Evolutionary conservation across 1,140 invertebrate species (phyloP), one percentile per base, ranked within the genome.

Genomic region (Heliconius congener): DNA sequence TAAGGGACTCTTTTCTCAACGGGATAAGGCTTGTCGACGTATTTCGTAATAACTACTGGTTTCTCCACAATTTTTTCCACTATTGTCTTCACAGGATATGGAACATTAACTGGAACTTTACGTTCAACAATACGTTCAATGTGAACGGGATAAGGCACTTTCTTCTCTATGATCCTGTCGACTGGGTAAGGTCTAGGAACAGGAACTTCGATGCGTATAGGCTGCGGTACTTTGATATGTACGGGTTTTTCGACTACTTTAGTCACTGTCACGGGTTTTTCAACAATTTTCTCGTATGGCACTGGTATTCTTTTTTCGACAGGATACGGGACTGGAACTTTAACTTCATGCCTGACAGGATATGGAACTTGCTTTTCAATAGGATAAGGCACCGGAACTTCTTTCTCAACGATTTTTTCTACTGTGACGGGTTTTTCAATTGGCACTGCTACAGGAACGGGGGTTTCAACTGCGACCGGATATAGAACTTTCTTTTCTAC

Each of bases 241-340:
- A 60, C 57, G 8, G 57, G 57, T 83, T 95, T 95, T 79, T 96
- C 95, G 4, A 95, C 84, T 30, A 95, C 90, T 83, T 96, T 96
- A 13, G 96, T 96, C 3, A 96, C 89, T 76, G 94, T 93, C 11
- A 95, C 89, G 0, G 95, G 95, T 84, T 95, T 96, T 84, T 96
- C 95, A 1, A 96, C 93, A 57, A 96, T 94, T 81, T 93, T 95
- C 73, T 95, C 95, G n/a, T 95, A 94, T 39, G 88, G 86, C 1
- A 87, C 83, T 34, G 88, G 91, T n/a, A 93, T 79, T 80, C 94
- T 77, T 80, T 79, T 82, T 5, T 95, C 95, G n/a, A 95, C 92
- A 0, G 92, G 87, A 85, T 95, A 94, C 0, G 95, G 83, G 83
- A 93, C 86, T 5, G 91, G 88, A 8, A 91, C 90, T 82, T 91